phyloP scores from a whole-genome alignment of 2,113 vertebrate species.

The Rhizomys pruinosus region DNA sequence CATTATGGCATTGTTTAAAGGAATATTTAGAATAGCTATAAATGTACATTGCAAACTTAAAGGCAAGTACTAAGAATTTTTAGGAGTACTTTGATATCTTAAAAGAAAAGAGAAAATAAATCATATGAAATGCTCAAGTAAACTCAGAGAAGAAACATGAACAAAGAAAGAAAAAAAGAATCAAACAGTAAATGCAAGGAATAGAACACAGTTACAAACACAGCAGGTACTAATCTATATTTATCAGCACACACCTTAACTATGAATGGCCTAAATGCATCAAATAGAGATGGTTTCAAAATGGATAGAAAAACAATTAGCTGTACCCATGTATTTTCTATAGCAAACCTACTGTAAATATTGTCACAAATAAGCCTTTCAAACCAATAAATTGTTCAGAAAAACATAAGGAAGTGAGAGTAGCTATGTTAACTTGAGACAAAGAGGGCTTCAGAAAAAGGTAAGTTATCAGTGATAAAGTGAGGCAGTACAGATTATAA shows the following conservation, averaged over 20 bases:
- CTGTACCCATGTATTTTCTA: neutral
- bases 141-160: neutral
- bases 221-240: neutral
- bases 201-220: neutral
- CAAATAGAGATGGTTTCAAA: neutral
- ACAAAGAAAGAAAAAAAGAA: neutral
- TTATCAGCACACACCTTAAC: neutral
- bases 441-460: constrained; percentile 19
- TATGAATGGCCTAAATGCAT: neutral
- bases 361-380: neutral
- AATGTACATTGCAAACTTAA: neutral
- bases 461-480: neutral
- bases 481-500: neutral
- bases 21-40: neutral
- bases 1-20: neutral
- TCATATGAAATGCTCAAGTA: neutral
- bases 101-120: neutral
- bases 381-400: neutral
- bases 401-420: neutral
- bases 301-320: neutral
- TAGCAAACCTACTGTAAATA: constrained; percentile 14
- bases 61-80: neutral
- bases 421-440: neutral
- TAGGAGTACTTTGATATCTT: neutral
- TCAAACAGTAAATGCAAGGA: neutral